A percentile compares a stretch with the other conserved stretches of the same genome.
These are phyloP conservation scores for Choloepus hoffmanni DNA, from an alignment of 2,113 vertebrate genomes.

Conservation along the genomic window DNA sequence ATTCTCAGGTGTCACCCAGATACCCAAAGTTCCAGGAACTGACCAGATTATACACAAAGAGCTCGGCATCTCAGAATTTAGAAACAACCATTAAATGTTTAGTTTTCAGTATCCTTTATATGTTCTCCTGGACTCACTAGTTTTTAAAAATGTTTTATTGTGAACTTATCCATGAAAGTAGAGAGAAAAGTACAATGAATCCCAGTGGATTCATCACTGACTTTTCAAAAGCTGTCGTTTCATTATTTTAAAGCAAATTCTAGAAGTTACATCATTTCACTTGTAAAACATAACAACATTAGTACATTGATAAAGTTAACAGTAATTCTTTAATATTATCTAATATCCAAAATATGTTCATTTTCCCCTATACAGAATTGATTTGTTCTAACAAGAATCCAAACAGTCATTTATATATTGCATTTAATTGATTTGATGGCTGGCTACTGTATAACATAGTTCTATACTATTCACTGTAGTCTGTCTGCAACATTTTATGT, in stretches of 20 bases:
- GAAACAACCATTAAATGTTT: not conserved
- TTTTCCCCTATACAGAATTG: not conserved
- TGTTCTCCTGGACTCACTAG: not conserved
- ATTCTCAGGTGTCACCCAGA: too few relatives aligned
- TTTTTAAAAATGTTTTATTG: not conserved
- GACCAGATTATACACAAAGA: too few relatives aligned
- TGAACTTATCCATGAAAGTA: not conserved
- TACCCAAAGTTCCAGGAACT: too few relatives aligned
- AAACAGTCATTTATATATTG: not conserved
- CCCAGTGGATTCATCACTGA: not conserved
- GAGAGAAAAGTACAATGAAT: not conserved
- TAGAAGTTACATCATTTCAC: not conserved
- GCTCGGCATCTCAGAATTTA: too few relatives aligned
- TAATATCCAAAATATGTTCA: not conserved
- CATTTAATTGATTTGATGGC: slow-evolving; percentile 3
- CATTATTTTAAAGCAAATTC: slow-evolving; percentile 22
- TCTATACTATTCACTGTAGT: not conserved
- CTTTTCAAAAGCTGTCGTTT: not conserved
- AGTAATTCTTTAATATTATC: not conserved
- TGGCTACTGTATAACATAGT: not conserved
- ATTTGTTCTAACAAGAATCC: not conserved
- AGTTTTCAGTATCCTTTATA: not conserved
- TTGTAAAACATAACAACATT: slow-evolving; percentile 6
- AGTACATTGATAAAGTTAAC: not conserved
- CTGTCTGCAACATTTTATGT: not conserved